These are phyloP conservation scores for Perca schrenkii DNA, from an alignment of 2,113 vertebrate species.

Conservation along the genomic window DNA sequence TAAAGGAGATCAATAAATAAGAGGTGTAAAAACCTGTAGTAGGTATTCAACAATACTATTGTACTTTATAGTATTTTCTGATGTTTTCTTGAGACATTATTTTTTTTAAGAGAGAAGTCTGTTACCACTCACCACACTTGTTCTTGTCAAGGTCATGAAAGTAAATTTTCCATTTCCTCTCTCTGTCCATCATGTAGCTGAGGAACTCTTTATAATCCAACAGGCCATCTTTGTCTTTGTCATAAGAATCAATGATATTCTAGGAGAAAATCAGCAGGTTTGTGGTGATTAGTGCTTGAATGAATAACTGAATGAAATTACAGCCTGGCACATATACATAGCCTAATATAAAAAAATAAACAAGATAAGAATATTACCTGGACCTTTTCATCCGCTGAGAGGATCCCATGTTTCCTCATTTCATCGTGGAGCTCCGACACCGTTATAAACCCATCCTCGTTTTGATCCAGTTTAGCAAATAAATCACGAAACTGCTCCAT, in stretches of 20 bases:
- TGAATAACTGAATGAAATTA: not conserved
- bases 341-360: not conserved
- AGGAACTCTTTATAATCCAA: slow-evolving; percentile 84
- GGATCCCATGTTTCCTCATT: slow-evolving; percentile 82
- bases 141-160: slow-evolving; percentile 84
- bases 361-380: slow-evolving; percentile 65
- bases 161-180: slow-evolving; percentile 84
- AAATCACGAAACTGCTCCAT: slow-evolving; percentile 82
- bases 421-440: slow-evolving; percentile 79
- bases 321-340: not conserved
- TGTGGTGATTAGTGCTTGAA: not conserved
- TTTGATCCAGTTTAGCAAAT: slow-evolving; percentile 80
- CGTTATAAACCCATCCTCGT: slow-evolving; percentile 81
- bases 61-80: not conserved
- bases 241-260: slow-evolving; percentile 78
- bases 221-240: slow-evolving; percentile 78
- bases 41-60: not conserved
- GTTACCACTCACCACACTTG: slow-evolving; percentile 78
- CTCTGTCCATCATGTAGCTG: slow-evolving; percentile 82
- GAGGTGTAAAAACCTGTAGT: not conserved
- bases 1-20: not conserved
- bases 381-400: slow-evolving; percentile 71
- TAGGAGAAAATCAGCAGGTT: slow-evolving; percentile 23
- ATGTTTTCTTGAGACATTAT: not conserved
- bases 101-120: not conserved